These are phyloP conservation scores for Pipistrellus kuhlii DNA, from an alignment of 2,797 vertebrate species.

Conservation along the genomic window DNA sequence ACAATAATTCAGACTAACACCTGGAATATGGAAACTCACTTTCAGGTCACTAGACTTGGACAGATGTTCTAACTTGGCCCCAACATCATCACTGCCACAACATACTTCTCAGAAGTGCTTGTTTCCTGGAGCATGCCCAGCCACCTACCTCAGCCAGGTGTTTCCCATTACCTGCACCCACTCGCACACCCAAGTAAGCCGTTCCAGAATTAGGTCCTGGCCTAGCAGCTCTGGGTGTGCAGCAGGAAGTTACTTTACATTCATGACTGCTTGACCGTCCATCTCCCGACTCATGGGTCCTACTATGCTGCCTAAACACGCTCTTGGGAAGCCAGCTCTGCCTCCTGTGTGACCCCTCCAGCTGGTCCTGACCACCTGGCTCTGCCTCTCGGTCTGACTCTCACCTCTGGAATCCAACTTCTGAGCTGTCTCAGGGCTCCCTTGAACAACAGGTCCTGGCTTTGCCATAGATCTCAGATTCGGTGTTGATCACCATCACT, in stretches of 20 bases:
- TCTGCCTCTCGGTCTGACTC: constrained; percentile 4
- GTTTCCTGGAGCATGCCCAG: constrained; percentile 65
- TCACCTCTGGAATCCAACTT: not conserved
- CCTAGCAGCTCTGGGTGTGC: not conserved
- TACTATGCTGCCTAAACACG: not conserved
- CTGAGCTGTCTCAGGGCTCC: not conserved
- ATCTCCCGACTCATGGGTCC: not conserved
- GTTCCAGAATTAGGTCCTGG: constrained; percentile 39
- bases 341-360: not conserved
- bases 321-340: constrained; percentile 23
- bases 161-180: constrained; percentile 74
- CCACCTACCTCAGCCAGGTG: constrained; percentile 74
- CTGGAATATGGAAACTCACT: constrained; percentile 27
- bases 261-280: not conserved
- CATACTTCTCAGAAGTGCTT: constrained; percentile 58
- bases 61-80: constrained; percentile 14
- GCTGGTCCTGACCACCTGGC: not conserved
- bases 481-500: not conserved
- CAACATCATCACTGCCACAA: constrained; percentile 19
- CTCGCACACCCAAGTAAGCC: constrained; percentile 43
- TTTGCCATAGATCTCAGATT: not conserved
- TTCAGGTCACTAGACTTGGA: constrained; percentile 11
- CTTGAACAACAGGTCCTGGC: not conserved
- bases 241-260: constrained; percentile 32
- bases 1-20: not conserved